Base-by-base conservation (phyloP, 2,888 invertebrate genomes). In the Drosophila fulvimacula region DNA sequence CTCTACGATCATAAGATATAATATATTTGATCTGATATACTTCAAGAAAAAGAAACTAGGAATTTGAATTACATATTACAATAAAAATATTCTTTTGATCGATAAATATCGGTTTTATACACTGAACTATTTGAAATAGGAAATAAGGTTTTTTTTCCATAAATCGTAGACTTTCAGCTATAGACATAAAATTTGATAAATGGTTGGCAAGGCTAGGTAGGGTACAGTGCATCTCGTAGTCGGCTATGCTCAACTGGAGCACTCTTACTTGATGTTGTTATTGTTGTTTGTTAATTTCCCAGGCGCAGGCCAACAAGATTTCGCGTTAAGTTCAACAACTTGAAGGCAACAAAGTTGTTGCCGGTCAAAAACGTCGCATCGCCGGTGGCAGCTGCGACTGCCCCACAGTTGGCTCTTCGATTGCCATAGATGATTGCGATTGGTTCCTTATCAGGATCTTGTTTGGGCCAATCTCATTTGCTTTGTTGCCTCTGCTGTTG, bases 271-370 rank as follows among this genome's bases (percentile, higher is more conserved):
- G 42, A 41, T 66, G 51, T 69, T 53, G 65, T 55, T 64, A 39
- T 64, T 63, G 44, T 62, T 65, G 68, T 71, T 79, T 76, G 76
- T 83, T 80, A 82, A 90, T 87, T 90, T 91, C 87, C 79, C 87
- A 90, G 78, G 78, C 84, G 74, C 77, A 76, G 82, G 76, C 73
- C 68, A 79, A 74, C 73, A 85, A 83, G 91, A 91, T 90, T 91
- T 88, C 83, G 87, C 88, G 90, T 87, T 91, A 88, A 90, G 91
- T 90, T 91, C 89, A 89, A 88, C 90, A 85, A 79, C 83, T 88
- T 80, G 46, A 58, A 69, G 67, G 70, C 90, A 80, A 85, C 90
- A 85, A 75, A 88, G 82, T 86, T 76, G 90, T 90, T 74, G 76
- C 71, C 74, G 82, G 79, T 76, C 88, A 52, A 52, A 52, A 76